Conservation (phyloP, 2,113 vertebrate species). For the Xenopus borealis region DNA sequence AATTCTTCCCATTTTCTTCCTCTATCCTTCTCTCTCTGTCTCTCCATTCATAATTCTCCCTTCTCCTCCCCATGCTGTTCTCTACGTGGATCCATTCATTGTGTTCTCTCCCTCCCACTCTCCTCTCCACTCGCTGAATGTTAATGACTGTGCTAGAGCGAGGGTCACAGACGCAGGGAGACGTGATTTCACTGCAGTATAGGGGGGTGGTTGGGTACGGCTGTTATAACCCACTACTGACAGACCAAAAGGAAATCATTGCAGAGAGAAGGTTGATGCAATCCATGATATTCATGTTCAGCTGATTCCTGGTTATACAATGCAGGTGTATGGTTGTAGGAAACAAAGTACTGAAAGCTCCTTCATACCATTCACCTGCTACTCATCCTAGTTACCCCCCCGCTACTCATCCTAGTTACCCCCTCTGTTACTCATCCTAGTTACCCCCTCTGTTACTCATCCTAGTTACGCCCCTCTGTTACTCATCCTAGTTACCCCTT, state of each 20-base stretch:
- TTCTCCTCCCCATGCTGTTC: constrained; percentile 3
- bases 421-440: background rate
- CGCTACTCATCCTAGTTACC: too few species aligned
- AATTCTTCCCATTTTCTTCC: constrained; percentile 11
- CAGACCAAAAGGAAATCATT: constrained; percentile 16
- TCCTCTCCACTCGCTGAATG: constrained; percentile 30
- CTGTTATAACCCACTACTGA: constrained; percentile 24
- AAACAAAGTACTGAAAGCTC: too few species aligned
- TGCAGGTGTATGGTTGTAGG: too few species aligned
- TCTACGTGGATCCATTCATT: constrained; percentile 20
- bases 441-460: too few species aligned
- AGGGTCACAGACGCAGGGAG: constrained; percentile 45
- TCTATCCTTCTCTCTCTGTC: constrained; percentile 5
- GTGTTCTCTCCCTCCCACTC: constrained; percentile 16
- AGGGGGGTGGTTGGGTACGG: background rate
- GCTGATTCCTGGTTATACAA: too few species aligned
- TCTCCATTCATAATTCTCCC: constrained; percentile 18
- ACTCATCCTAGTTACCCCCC: too few species aligned
- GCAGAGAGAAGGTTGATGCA: background rate
- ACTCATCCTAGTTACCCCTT: too few species aligned
- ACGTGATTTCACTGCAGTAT: constrained; percentile 42
- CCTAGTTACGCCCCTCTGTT: background rate
- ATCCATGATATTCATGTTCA: too few species aligned
- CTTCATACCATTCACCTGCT: background rate
- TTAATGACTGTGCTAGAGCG: constrained; percentile 40